These are phyloP conservation scores for Octomys mimax DNA, from an alignment of 2,797 vertebrate genomes.

Conservation along the genomic window DNA sequence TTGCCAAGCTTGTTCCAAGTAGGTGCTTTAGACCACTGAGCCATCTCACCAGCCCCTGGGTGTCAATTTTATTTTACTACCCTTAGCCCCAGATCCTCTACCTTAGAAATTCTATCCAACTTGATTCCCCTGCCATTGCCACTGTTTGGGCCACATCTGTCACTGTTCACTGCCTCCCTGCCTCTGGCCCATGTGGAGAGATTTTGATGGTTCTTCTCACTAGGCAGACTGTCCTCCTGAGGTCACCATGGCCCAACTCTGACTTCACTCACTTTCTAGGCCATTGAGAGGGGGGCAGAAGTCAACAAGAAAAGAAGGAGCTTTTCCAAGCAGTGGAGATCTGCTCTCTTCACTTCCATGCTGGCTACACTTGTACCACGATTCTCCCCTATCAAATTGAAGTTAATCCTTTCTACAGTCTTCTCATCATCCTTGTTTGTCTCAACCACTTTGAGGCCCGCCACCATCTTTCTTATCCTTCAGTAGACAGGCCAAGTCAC, in stretches of 20 bases:
- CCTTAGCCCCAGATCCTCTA: not conserved
- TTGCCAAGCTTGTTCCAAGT: too few species aligned
- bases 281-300: not conserved
- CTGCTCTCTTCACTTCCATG: not conserved
- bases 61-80: not conserved
- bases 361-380: not conserved
- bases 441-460: constrained; percentile 69
- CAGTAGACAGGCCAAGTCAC: constrained; percentile 78
- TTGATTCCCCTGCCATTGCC: not conserved
- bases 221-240: not conserved
- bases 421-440: constrained; percentile 56
- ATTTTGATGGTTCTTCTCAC: not conserved
- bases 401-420: constrained; percentile 57
- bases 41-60: too few species aligned
- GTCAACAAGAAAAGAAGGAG: not conserved
- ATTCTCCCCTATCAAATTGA: constrained; percentile 30
- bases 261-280: not conserved
- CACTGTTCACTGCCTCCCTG: not conserved
- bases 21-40: too few species aligned
- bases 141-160: not conserved
- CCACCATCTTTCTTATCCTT: constrained; percentile 73
- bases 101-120: not conserved
- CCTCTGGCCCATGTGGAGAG: not conserved
- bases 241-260: not conserved
- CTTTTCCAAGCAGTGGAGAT: not conserved